Evolutionary conservation across 2,113 vertebrate genomes (phyloP).

Genomic region (Pholis gunnellus): DNA sequence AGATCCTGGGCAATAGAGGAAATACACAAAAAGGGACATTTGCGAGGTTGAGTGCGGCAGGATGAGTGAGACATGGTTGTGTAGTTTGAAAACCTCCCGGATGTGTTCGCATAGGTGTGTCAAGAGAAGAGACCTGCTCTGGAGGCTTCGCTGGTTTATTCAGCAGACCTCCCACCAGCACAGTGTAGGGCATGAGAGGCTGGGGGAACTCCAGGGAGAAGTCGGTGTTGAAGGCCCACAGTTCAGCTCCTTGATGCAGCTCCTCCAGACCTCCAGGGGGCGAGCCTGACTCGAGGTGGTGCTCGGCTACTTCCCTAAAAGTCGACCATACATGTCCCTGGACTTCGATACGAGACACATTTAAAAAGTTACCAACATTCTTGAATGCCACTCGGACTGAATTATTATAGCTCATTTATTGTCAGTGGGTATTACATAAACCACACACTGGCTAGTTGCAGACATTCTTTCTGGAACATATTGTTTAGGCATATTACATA

Average conservation of each 20-base stretch:
- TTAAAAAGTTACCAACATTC: not conserved
- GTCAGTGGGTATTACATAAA: not conserved
- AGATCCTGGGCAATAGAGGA: slow-evolving; percentile 67
- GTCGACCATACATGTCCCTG: slow-evolving; percentile 41
- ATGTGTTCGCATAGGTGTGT: not conserved
- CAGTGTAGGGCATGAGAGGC: slow-evolving; percentile 80
- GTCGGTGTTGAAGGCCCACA: slow-evolving; percentile 83
- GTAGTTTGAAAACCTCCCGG: not conserved
- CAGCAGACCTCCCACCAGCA: slow-evolving; percentile 81
- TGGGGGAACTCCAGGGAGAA: slow-evolving; percentile 83
- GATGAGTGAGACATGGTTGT: not conserved
- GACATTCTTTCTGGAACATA: not conserved
- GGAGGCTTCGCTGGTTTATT: slow-evolving; percentile 70
- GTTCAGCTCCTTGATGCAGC: slow-evolving; percentile 78
- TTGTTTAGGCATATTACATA: not conserved
- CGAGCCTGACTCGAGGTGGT: slow-evolving; percentile 71
- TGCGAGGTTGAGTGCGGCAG: not conserved
- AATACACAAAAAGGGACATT: not conserved
- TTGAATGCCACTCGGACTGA: not conserved
- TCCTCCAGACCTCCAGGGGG: slow-evolving; percentile 67
- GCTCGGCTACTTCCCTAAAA: slow-evolving; percentile 71
- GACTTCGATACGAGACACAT: slow-evolving; percentile 28
- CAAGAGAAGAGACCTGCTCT: slow-evolving; percentile 69
- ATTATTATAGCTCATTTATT: not conserved
- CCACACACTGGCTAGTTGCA: not conserved